Base-by-base conservation (phyloP, 2,888 invertebrate genomes). In the Shargacucullia verbasci region DNA sequence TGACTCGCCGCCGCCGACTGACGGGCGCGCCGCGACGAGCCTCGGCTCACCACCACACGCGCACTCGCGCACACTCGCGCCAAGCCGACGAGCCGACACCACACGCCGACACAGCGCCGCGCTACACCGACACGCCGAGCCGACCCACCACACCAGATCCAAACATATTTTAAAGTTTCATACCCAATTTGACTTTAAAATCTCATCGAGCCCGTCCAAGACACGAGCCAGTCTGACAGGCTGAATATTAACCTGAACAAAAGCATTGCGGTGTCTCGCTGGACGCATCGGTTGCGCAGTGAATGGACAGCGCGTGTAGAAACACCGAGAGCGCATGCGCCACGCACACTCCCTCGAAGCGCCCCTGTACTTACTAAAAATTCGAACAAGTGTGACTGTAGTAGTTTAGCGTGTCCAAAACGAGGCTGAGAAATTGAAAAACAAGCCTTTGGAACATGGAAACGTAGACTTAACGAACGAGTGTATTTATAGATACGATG, bases 1-100 rank as follows among this genome's bases (percentile, higher is more conserved):
- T 90, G 93, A 90, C 90, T 92, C 87, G 91, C 90, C 87, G 90
- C 88, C 92, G 92, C 89, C 92, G 90, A 93, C 93, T 93, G 92
- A 92, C 90, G 91, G 90, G 88, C 91, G 91, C 90, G 89, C 90
- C 89, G 90, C 89, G 87, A 81, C 89, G 86, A 86, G 82, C 82
- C 87, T 83, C 85, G 81, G 78, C 80, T 76, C 85, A 90, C 91
- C 83, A 88, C 84, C 90, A 90, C 89, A 88, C 85, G 88, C 92
- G 88, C 90, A 88, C 81, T 78, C 82, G 86, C 89, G 88, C 89
- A 86, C 87, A 86, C 86, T 84, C 81, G 80, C 79, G 68, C 80
- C 79, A 72, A 70, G 72, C 59, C 73, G 76, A 75, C 73, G 73
- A 76, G 70, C 66, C 73, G 58, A 70, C 78, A 65, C 73, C 70